Percentiles rank a stretch among this genome's conserved stretches.
Evolutionary conservation across 2,797 vertebrate genomes (phyloP).

Genomic region (Steatocranus sp.): DNA sequence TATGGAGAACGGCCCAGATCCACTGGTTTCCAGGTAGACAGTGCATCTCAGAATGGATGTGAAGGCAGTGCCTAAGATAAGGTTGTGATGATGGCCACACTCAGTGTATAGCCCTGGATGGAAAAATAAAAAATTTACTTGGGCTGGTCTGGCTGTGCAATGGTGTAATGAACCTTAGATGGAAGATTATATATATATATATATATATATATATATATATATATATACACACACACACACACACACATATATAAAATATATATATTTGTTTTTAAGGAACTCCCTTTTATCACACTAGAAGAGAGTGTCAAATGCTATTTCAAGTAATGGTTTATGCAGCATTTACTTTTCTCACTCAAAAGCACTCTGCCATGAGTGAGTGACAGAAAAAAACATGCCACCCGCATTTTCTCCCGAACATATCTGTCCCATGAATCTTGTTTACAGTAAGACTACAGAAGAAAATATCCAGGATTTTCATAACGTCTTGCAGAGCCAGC

Average conservation of each 20-base stretch:
- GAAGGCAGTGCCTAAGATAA: neutral
- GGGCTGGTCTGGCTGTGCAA: neutral
- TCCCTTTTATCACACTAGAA: neutral
- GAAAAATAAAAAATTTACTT: too few species aligned
- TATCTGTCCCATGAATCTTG: neutral
- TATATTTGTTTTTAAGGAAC: neutral
- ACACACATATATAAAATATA: too few species aligned
- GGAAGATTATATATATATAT: accelerated
- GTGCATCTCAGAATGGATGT: neutral
- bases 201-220: accelerated
- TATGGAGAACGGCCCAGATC: neutral
- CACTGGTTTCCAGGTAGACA: neutral
- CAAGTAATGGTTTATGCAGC: neutral
- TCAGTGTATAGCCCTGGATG: neutral
- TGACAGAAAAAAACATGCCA: neutral
- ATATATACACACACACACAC: accelerated
- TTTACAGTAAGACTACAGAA: neutral
- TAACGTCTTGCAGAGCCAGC: neutral
- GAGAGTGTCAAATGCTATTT: neutral
- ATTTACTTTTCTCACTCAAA: neutral
- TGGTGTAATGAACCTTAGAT: neutral
- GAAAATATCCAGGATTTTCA: neutral
- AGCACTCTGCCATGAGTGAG: neutral
- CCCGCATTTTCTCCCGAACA: neutral
- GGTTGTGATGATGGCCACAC: neutral